Evolutionary conservation across 1,140 invertebrate genomes (phyloP).

Genomic region (Diabrotica undecimpunctata): DNA sequence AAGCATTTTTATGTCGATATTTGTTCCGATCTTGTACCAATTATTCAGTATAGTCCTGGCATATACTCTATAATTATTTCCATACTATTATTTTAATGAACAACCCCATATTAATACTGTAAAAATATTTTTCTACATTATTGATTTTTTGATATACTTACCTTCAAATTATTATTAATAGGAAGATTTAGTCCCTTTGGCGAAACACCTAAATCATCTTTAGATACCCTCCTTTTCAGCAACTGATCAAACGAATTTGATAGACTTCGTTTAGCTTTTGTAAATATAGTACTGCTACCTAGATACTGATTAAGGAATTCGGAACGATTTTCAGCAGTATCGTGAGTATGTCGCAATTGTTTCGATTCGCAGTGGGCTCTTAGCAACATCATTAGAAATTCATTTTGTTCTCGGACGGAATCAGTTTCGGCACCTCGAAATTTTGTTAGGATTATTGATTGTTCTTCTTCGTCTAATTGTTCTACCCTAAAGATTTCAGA

Average conservation of each 20-base stretch:
- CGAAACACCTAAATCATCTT: conserved; percentile 59
- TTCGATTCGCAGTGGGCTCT: conserved; percentile 83
- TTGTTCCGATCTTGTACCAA: no score
- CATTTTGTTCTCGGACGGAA: conserved; percentile 74
- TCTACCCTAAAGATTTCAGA: conserved; percentile 57
- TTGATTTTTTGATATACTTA: background rate
- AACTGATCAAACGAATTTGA: conserved; percentile 81
- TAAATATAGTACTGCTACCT: conserved; percentile 78
- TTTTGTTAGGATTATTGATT: conserved; percentile 77
- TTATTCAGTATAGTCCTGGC: no score
- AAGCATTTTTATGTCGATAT: no score
- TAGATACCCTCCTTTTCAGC: conserved; percentile 67
- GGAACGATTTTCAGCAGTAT: conserved; percentile 84
- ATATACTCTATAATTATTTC: no score
- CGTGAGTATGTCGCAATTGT: conserved; percentile 83
- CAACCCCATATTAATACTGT: no score
- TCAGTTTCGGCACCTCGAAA: conserved; percentile 71
- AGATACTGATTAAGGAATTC: conserved; percentile 85
- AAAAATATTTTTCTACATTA: no score
- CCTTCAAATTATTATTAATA: conserved; percentile 34
- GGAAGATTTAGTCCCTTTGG: conserved; percentile 42
- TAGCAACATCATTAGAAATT: conserved; percentile 86
- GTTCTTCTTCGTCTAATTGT: conserved; percentile 77
- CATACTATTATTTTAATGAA: no score
- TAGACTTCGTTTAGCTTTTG: conserved; percentile 80